Conservation (phyloP, 2,888 invertebrate genomes). For the Neoscelio sp. region DNA sequence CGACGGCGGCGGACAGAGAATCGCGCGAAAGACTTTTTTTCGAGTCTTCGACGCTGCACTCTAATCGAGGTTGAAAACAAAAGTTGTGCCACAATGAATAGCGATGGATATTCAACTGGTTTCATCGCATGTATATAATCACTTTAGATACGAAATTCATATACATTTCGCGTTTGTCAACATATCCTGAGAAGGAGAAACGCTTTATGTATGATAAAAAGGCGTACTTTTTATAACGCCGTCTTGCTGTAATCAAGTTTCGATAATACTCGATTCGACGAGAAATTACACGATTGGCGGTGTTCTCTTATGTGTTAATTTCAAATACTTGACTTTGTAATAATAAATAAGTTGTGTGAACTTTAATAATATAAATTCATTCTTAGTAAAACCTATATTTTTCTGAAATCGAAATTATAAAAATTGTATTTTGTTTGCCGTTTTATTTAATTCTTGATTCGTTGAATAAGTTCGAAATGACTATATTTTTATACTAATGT, state of each 20-base stretch:
- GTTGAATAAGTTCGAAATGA: too few relatives aligned
- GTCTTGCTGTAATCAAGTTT: conserved; percentile 50
- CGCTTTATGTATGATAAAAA: conserved; percentile 35
- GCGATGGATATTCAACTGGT: conserved; percentile 43
- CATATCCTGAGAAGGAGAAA: conserved; percentile 26
- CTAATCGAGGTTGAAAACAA: conserved; percentile 34
- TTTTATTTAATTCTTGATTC: too few relatives aligned
- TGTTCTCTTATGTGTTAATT: conserved; percentile 50
- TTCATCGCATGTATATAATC: conserved; percentile 62
- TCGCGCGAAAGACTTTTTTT: conserved; percentile 40
- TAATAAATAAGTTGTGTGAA: conserved; percentile 24
- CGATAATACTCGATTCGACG: conserved; percentile 56
- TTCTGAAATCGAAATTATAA: conserved; percentile 11
- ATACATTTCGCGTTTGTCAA: conserved; percentile 43
- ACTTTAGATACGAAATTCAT: conserved; percentile 62
- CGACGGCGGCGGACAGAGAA: conserved; percentile 24
- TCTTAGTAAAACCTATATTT: conserved; percentile 30
- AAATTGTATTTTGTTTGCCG: too few relatives aligned
- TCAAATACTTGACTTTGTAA: conserved; percentile 53
- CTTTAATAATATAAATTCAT: conserved; percentile 3
- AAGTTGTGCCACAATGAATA: conserved; percentile 50
- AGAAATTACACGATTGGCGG: conserved; percentile 42
- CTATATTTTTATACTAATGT: too few relatives aligned
- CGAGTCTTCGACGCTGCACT: conserved; percentile 45
- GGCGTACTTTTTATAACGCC: conserved; percentile 44